Evolutionary conservation across 2,797 vertebrate genomes (phyloP).

Genomic region (Enoplosus armatus): DNA sequence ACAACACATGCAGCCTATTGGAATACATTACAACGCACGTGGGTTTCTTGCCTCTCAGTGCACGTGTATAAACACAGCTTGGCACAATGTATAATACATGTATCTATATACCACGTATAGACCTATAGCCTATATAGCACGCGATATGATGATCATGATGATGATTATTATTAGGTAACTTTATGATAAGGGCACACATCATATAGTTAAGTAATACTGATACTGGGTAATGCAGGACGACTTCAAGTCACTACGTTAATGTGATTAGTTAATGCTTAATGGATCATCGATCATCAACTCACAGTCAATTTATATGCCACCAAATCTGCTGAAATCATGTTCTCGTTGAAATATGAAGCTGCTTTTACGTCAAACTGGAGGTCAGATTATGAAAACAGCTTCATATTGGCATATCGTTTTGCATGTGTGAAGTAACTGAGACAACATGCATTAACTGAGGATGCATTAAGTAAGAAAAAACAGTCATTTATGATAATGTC

Average conservation of each 20-base stretch:
- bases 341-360: no score
- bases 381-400: neutral
- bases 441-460: neutral
- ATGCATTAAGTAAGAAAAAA: neutral
- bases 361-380: no score
- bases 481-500: neutral
- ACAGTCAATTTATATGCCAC: neutral
- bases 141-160: neutral
- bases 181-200: neutral
- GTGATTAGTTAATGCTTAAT: neutral
- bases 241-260: neutral
- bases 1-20: neutral
- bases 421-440: no score
- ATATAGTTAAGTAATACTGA: neutral
- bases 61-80: neutral
- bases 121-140: neutral
- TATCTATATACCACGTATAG: neutral
- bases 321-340: neutral
- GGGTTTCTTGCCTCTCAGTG: neutral
- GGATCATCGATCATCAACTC: no score
- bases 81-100: neutral
- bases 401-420: neutral
- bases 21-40: neutral
- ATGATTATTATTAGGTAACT: neutral
- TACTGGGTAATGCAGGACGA: neutral